A percentile compares a stretch with the other conserved stretches of the same genome.
phyloP scores from a whole-genome alignment of 2,797 vertebrate genomes.

The Chaetodon trifasciatus region DNA sequence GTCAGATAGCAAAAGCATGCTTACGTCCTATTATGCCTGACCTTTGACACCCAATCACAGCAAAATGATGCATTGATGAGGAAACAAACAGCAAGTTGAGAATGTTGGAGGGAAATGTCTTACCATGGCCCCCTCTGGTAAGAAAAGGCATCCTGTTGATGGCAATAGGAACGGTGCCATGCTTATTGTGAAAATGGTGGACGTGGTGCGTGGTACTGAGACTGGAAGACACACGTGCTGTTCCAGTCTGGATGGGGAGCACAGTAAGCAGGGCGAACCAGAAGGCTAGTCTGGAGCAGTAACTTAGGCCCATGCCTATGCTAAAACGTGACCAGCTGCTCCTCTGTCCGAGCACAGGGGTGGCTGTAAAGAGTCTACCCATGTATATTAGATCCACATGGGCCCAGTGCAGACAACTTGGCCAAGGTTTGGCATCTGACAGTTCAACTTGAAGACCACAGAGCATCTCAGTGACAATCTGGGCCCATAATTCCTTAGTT shows the following conservation, averaged over 20 bases:
- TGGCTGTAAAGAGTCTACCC: constrained; percentile 76
- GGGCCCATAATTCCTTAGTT: constrained; percentile 73
- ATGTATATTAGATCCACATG: constrained; percentile 79
- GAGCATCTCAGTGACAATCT: constrained; percentile 82
- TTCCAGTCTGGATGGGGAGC: constrained; percentile 87
- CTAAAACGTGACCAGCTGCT: constrained; percentile 76
- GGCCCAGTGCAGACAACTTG: constrained; percentile 70
- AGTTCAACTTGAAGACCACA: constrained; percentile 77
- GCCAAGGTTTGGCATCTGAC: constrained; percentile 74
- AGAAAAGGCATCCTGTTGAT: constrained; percentile 98
- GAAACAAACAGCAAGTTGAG: constrained; percentile 20
- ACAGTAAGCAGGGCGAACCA: constrained; percentile 85
- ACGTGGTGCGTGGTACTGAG: constrained; percentile 96
- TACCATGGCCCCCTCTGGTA: constrained; percentile 94
- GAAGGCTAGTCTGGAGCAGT: constrained; percentile 82
- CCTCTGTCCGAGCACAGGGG: constrained; percentile 73
- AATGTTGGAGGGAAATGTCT: constrained; percentile 74
- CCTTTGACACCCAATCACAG: constrained; percentile 6
- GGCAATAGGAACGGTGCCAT: constrained; percentile 94
- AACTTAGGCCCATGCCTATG: constrained; percentile 81
- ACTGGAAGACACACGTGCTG: constrained; percentile 94
- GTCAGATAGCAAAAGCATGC: constrained; percentile 9
- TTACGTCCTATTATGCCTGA: constrained; percentile 14
- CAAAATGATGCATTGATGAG: constrained; percentile 4
- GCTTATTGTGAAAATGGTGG: constrained; percentile 97